Conservation (phyloP, 1,140 invertebrate genomes). For the Euwallacea fornicatus region DNA sequence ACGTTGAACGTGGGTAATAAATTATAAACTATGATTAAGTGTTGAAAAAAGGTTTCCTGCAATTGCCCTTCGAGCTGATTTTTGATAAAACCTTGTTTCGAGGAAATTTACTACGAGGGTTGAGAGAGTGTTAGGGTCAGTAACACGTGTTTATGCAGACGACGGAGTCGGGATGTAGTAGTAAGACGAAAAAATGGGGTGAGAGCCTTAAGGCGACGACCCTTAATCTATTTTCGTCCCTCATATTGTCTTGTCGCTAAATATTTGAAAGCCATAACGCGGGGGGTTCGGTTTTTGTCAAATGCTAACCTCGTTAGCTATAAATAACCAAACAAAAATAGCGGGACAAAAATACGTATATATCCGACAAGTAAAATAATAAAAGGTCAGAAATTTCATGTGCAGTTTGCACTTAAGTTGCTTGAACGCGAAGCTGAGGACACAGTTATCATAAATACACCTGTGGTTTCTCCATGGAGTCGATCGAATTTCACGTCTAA, state of each 20-base stretch:
- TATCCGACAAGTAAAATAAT: conserved; percentile 1
- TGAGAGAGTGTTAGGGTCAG: not conserved
- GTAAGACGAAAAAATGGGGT: not conserved
- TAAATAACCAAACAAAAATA: conserved; percentile 18
- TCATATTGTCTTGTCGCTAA: not conserved
- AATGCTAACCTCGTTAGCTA: conserved; percentile 8
- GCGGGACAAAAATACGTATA: not conserved
- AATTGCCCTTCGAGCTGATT: conserved; percentile 26
- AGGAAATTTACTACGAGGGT: not conserved
- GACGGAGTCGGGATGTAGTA: too few relatives aligned
- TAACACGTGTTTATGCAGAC: too few relatives aligned
- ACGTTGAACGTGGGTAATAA: conserved; percentile 21
- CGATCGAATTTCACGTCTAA: too few relatives aligned
- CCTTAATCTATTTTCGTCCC: not conserved
- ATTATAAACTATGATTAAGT: conserved; percentile 33
- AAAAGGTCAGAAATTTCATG: conserved; percentile 9
- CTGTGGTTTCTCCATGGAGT: too few relatives aligned
- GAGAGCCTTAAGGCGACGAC: not conserved
- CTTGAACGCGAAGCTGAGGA: too few relatives aligned
- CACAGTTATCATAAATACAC: too few relatives aligned
- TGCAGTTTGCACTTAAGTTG: too few relatives aligned
- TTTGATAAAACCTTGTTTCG: not conserved
- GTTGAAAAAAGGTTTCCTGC: conserved; percentile 22
- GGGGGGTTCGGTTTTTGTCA: conserved; percentile 12
- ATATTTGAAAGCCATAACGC: conserved; percentile 2